Base-by-base conservation (phyloP, 2,797 vertebrate genomes). In the Myotis findleyi region DNA sequence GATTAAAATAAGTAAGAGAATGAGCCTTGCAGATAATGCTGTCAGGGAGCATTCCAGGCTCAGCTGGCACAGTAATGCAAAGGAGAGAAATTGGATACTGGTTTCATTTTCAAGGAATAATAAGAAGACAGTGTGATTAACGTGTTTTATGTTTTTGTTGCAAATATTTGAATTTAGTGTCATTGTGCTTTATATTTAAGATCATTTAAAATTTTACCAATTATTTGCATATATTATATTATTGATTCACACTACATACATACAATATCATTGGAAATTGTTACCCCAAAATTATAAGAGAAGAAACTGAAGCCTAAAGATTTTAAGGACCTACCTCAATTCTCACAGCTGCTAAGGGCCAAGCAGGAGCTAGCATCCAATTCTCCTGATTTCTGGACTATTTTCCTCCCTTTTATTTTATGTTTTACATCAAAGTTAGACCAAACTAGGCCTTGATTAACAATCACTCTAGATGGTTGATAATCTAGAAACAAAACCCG, bases 1-100 rank as follows among this genome's bases (percentile, higher is more conserved):
- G 33, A 87, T 66, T 69, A 36, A 94, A 71, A 21, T 38, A 84
- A 87, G 55, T 57, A 71, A 68, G 57, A 80, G n/a, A 93, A 84
- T 87, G 86, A 81, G 18, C 9, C 59, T 36, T 71, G 4, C 7
- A 87, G 41, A 94, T 93, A 81, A 94, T 91, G 36, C 36, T 73
- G 17, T 89, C 89, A 87, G 77, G 83, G 6, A 55, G 4, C 5
- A 7, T 87, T 51, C 20, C 21, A 21, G 55, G 2, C 59, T 91
- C 36, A 92, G 21, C 16, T 53, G 47, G 17, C 7, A 13, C 3
- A 76, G 21, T 21, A 55, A 77, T 16, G 16, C n/a, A 64, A 68
- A 89, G 13, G 5, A 8, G 68, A 72, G n/a, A 30, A 71, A 92
- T 25, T 68, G 30, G n/a, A 91, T 23, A 53, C 86, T 89, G 23